These are phyloP conservation scores for Fabriciana adippe DNA, from an alignment of 2,888 invertebrate species.

Conservation along the genomic window DNA sequence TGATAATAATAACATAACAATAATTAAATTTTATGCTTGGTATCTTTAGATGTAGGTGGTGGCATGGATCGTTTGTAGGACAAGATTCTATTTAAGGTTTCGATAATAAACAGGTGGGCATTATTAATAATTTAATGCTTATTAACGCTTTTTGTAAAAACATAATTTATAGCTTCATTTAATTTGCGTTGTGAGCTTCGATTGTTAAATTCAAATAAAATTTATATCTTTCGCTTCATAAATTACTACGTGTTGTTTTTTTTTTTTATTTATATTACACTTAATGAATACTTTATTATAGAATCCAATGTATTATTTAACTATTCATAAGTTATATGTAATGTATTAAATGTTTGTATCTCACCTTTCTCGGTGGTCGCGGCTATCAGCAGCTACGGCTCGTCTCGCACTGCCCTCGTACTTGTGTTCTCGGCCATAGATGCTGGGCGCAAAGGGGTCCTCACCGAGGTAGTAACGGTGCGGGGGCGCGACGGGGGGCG, in stretches of 20 bases:
- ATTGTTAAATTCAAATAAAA: background rate
- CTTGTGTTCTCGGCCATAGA: conserved; percentile 92
- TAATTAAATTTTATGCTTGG: conserved; percentile 64
- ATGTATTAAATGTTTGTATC: conserved; percentile 38
- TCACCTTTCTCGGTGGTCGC: conserved; percentile 78
- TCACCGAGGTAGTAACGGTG: conserved; percentile 93
- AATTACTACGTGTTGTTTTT: background rate
- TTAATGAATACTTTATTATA: background rate
- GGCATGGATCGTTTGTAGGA: conserved; percentile 55
- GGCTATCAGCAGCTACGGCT: conserved; percentile 66
- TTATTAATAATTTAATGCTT: conserved; percentile 40
- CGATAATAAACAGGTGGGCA: conserved; percentile 41
- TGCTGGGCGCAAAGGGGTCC: conserved; percentile 92
- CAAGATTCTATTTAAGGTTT: conserved; percentile 72
- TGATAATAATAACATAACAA: conserved; percentile 63
- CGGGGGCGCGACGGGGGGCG: conserved; percentile 81
- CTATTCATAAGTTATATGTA: background rate
- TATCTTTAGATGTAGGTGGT: conserved; percentile 60
- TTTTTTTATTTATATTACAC: background rate
- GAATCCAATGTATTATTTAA: too few species aligned
- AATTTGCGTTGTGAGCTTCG: conserved; percentile 1
- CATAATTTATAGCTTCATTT: conserved; percentile 25
- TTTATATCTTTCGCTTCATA: background rate
- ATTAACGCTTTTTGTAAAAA: conserved; percentile 32
- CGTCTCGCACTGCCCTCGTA: conserved; percentile 86